Conservation (phyloP, 2,797 vertebrate species). For the Coranthus polyacanthus region DNA sequence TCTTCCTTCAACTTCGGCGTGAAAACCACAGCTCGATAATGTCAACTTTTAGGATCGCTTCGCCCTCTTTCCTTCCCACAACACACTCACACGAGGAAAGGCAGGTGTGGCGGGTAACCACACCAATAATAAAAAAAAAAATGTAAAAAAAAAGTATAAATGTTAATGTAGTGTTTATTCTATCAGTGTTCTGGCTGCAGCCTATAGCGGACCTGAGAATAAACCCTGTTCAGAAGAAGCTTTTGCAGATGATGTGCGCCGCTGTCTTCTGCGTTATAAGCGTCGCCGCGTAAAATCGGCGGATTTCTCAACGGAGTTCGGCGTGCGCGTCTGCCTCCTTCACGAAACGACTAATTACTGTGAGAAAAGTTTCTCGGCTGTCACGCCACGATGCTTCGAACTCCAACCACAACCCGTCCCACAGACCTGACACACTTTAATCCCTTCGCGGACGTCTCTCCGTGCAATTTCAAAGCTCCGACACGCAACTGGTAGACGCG, state of each 20-base stretch:
- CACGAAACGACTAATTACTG: not conserved
- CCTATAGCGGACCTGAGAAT: fast-evolving
- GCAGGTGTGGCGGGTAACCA: not conserved
- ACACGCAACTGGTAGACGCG: conserved; percentile 69
- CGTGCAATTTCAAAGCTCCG: not conserved
- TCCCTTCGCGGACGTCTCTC: fast-evolving
- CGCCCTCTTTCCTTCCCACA: not conserved
- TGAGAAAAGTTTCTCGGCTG: conserved; percentile 24
- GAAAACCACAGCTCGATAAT: not conserved
- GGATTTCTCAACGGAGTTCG: conserved; percentile 2
- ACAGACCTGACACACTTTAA: not conserved
- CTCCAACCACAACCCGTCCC: fast-evolving
- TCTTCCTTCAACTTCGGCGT: not conserved
- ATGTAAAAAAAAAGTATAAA: not conserved
- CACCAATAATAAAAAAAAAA: not conserved
- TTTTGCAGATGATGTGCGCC: not conserved
- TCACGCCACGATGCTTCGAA: not conserved
- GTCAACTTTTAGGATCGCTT: not conserved
- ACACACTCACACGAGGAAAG: not conserved
- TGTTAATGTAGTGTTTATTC: not conserved
- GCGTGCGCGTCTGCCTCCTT: not conserved
- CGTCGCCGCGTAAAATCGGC: not conserved
- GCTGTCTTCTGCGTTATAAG: not conserved
- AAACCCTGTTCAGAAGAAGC: not conserved
- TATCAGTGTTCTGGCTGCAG: not conserved